A percentile compares a stretch with the other conserved stretches of the same genome.
phyloP scores from a whole-genome alignment of 2,888 invertebrate genomes.

The Drosophila leonis region DNA sequence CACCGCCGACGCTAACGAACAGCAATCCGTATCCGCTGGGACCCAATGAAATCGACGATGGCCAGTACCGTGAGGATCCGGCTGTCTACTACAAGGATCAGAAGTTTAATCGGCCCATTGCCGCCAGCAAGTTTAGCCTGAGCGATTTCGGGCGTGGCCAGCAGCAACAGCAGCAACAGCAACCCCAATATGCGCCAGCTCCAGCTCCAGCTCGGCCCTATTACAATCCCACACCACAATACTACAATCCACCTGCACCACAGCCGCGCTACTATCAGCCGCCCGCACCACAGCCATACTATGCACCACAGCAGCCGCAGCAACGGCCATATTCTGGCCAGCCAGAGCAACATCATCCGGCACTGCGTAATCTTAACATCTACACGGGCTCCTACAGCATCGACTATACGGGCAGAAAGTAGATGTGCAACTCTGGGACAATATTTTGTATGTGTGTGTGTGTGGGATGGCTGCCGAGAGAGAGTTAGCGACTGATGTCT shows the following conservation, averaged over 20 bases:
- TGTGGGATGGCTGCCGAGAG: conserved; percentile 41
- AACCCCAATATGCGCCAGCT: conserved; percentile 60
- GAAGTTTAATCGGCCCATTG: conserved; percentile 86
- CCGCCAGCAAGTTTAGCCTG: conserved; percentile 83
- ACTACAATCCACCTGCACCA: conserved; percentile 82
- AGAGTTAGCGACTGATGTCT: conserved; percentile 72
- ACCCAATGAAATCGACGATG: conserved; percentile 91
- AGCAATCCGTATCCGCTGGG: conserved; percentile 86
- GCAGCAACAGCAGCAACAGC: conserved; percentile 64
- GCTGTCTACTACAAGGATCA: conserved; percentile 91
- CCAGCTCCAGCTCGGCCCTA: conserved; percentile 68
- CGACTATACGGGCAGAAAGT: conserved; percentile 89
- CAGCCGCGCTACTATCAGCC: conserved; percentile 80
- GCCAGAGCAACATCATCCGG: conserved; percentile 90
- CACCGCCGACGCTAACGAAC: conserved; percentile 92
- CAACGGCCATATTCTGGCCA: conserved; percentile 85
- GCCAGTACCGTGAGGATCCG: conserved; percentile 94
- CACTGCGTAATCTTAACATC: conserved; percentile 89
- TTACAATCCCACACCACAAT: conserved; percentile 71
- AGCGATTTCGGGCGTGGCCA: conserved; percentile 82
- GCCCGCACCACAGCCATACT: conserved; percentile 81
- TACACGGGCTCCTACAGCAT: conserved; percentile 92
- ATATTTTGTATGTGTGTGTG: conserved; percentile 5
- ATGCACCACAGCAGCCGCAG: conserved; percentile 82
- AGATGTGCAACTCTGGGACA: conserved; percentile 28